Percentiles rank a stretch among this genome's conserved stretches.
phyloP scores from a whole-genome alignment of 1,140 invertebrate species.

The Tetranychus cinnabarinus region DNA sequence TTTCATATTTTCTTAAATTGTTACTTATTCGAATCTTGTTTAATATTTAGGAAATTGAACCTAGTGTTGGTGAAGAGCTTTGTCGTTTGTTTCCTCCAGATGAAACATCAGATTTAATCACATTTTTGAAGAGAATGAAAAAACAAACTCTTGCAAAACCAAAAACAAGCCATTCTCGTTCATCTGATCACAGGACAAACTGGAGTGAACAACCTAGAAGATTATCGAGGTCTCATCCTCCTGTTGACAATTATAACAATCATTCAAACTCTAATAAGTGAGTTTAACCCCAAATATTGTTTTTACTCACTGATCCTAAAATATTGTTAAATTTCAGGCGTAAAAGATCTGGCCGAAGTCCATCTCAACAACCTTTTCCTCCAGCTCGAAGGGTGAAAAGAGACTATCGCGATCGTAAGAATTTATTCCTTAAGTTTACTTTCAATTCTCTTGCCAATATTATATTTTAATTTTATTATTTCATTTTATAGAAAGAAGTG shows the following conservation, averaged over 20 bases:
- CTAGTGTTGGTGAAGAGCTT: slow-evolving; percentile 72
- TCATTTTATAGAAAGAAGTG: not conserved
- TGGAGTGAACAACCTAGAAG: not conserved
- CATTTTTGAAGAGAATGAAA: slow-evolving; percentile 54
- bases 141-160: slow-evolving; percentile 4
- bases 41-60: slow-evolving; percentile 59
- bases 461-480: not conserved
- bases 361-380: not conserved
- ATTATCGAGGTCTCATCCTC: not conserved
- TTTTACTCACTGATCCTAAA: not conserved
- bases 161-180: not conserved
- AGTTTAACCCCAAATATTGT: not conserved
- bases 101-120: slow-evolving; percentile 69
- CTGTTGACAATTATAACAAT: not conserved
- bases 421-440: not conserved
- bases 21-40: not conserved
- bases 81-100: slow-evolving; percentile 84
- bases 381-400: not conserved
- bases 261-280: not conserved
- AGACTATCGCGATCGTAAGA: not conserved
- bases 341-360: not conserved
- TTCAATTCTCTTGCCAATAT: not conserved
- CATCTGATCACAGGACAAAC: not conserved
- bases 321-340: not conserved
- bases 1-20: not conserved